Conservation (phyloP, 1,140 invertebrate genomes). For the Tetragnatha versicolor region DNA sequence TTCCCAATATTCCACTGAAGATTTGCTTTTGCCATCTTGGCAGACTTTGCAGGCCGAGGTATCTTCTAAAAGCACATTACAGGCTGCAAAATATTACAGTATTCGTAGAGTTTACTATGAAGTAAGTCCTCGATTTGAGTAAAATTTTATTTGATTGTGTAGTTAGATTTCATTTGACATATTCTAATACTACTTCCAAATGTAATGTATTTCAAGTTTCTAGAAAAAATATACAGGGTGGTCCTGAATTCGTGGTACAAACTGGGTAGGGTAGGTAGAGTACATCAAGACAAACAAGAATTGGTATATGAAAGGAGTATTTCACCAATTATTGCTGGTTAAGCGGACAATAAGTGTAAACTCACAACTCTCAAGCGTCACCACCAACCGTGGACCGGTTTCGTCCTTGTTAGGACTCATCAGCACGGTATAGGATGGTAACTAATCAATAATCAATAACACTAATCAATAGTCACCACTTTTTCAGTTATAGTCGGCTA, state of each 20-base stretch:
- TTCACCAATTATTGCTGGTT: no score
- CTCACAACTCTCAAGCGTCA: no score
- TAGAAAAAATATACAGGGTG: not conserved
- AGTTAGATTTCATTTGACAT: not conserved
- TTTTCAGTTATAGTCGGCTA: no score
- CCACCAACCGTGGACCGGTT: no score
- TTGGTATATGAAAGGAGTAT: not conserved
- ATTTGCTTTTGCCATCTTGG: conserved; percentile 14
- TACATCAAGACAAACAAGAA: not conserved
- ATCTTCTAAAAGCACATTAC: conserved; percentile 8
- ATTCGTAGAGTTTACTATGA: conserved; percentile 22
- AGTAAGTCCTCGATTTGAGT: conserved; percentile 9
- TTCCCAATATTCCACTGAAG: conserved; percentile 27
- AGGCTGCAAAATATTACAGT: conserved; percentile 25
- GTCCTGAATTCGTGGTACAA: not conserved
- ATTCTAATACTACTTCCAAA: not conserved
- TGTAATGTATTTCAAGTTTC: not conserved
- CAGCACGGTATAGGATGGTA: no score
- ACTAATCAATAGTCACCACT: no score
- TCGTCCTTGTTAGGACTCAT: no score
- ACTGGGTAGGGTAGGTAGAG: not conserved
- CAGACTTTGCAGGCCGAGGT: conserved; percentile 36
- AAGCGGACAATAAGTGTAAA: no score
- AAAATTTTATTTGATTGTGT: not conserved
- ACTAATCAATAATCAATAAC: no score